Base-by-base conservation (phyloP, 1,140 invertebrate species). In the Cyclargus thomasi region DNA sequence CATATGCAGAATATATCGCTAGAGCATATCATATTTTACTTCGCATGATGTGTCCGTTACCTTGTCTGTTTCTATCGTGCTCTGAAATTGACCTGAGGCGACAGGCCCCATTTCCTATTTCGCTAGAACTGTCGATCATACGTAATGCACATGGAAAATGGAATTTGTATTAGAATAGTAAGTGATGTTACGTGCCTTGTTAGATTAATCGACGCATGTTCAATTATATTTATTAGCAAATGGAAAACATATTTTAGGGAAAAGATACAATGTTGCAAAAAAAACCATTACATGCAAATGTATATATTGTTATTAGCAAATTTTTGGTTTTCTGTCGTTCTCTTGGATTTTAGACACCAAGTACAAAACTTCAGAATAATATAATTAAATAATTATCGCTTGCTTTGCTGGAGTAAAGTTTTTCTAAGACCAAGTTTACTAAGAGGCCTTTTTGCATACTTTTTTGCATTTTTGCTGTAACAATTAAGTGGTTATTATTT, bases 1-100 rank as follows among this genome's bases (percentile, higher is more conserved):
- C 18, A 59, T 59, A 59, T 59, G 55, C 55, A 59, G 55, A 47
- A 47, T 47, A 47, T 47, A 47, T 59, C 55, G 55, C 55, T 47
- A 20, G 18, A 59, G 55, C 20, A 21, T 59, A 11, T 59, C 55
- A 59, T 18, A 20, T 18, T 20, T 18, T 18, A 20, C 55, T 21
- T 59, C 55, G 55, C 55, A 21, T 59, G 55, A 59, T 6, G 14
- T 59, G 55, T 59, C 18, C 8, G 17, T 10, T 59, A 8, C 18
- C 18, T 18, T 59, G 55, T 59, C 18, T 18, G 55, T 59, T 47
- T 20, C 55, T 59, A 59, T 21, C 55, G 7, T 18, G 20, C 18
- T 59, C 18, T 18, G 53, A 18, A 55, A 55, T 22, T 59, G 17
- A 20, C 6, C 55, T 55, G 18, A n/a, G 14, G 55, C 18, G 55